Conservation (phyloP, 2,113 vertebrate genomes). For the Salvelinus fontinalis region DNA sequence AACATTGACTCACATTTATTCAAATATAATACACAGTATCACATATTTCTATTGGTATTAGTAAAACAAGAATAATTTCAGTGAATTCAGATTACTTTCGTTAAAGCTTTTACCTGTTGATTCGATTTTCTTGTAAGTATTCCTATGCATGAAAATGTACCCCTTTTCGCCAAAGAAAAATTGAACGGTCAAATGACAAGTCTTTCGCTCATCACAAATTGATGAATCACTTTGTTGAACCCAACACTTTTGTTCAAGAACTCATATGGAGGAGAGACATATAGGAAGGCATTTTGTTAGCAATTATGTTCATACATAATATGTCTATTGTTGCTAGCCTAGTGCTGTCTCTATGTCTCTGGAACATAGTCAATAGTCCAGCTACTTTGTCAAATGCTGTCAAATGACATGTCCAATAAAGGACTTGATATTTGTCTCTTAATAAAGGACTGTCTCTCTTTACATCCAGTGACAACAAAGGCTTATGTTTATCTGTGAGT, state of each 20-base stretch:
- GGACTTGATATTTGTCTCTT: constrained; percentile 29
- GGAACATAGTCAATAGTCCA: background rate
- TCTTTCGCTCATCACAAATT: constrained; percentile 24
- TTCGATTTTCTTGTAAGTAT: constrained; percentile 7
- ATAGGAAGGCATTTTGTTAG: background rate
- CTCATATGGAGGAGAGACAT: background rate
- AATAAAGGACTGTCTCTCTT: constrained; percentile 37
- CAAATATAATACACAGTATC: constrained; percentile 18
- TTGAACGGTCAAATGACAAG: constrained; percentile 14
- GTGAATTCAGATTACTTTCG: constrained; percentile 1
- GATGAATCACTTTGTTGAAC: constrained; percentile 17
- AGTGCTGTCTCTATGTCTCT: background rate
- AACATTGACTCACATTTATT: constrained; percentile 14
- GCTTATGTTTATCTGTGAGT: constrained; percentile 28
- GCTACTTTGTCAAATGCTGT: constrained; percentile 10
- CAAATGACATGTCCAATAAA: constrained; percentile 2
- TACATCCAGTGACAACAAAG: constrained; percentile 25
- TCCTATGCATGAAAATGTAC: constrained; percentile 46
- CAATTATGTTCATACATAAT: no score
- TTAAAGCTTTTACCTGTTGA: constrained; percentile 7
- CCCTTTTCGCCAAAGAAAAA: constrained; percentile 12
- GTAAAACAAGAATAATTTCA: background rate
- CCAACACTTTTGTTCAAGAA: background rate
- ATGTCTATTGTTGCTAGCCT: no score
- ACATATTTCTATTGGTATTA: constrained; percentile 26